Percentiles rank a stretch among this genome's conserved stretches.
Conservation (phyloP, 2,797 vertebrate genomes). For the Microcaecilia unicolor region DNA sequence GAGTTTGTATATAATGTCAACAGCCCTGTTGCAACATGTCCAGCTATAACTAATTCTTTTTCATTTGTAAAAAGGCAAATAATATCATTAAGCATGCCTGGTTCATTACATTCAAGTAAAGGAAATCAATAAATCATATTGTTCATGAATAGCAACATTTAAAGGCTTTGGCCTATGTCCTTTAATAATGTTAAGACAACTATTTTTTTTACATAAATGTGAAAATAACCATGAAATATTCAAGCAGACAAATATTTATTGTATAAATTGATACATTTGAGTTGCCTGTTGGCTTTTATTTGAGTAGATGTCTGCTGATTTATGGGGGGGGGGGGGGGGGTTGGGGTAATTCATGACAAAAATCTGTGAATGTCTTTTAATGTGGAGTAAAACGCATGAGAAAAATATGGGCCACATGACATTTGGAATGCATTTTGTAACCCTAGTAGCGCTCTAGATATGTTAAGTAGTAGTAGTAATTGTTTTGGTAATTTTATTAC, state of each 20-base stretch:
- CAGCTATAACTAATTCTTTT: slow-evolving; percentile 65
- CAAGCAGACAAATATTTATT: slow-evolving; percentile 34
- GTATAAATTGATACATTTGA: slow-evolving; percentile 34
- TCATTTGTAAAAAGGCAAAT: slow-evolving; percentile 61
- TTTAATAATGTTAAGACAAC: slow-evolving; percentile 38
- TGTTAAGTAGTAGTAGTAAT: no score
- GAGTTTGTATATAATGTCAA: slow-evolving; percentile 67
- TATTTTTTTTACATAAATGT: slow-evolving; percentile 35
- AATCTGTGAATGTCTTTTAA: no score
- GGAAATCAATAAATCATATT: slow-evolving; percentile 23
- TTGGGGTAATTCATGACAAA: no score
- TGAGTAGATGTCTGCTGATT: no score
- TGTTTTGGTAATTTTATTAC: no score
- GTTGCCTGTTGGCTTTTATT: no score
- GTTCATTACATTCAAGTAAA: slow-evolving; percentile 46
- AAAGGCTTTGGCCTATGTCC: slow-evolving; percentile 27
- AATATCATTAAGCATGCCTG: slow-evolving; percentile 61
- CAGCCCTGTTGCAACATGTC: slow-evolving; percentile 62
- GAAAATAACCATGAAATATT: slow-evolving; percentile 46
- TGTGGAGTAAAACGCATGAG: no score
- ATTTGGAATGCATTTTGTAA: no score
- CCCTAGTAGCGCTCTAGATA: no score
- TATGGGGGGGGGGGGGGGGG: no score
- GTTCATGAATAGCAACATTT: slow-evolving; percentile 35
- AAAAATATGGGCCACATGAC: no score